Base-by-base conservation (phyloP, 1,140 invertebrate species). In the Meloidogyne exigua region DNA sequence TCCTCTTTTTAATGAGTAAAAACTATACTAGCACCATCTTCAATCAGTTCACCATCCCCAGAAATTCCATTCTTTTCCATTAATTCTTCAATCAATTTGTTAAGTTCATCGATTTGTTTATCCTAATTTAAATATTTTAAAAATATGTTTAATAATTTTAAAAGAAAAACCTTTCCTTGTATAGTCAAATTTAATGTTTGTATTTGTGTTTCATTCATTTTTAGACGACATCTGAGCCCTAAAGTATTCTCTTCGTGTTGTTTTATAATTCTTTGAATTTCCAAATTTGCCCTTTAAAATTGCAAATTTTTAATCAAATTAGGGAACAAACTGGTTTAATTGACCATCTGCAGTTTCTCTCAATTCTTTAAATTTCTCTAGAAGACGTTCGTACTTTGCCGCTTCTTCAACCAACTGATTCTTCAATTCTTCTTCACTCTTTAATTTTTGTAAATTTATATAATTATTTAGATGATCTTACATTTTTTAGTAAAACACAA, bases 201-300 rank as follows among this genome's bases (percentile, higher is more conserved):
- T 21, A 79, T 67, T 79, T 79, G 68, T 26, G 76, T 66, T 21
- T 79, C 76, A 62, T 80, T 79, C 49, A 49, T 79, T 32, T 80
- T 80, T 18, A 79, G 65, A 25, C 77, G 76, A 76, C 75, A 78
- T 66, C 76, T 79, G 25, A 79, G 42, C 0, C 68, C 57, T 2
- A 79, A 39, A 9, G 77, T 79, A 44, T 79, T 79, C 42, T 79
- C 77, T 39, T 79, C 77, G 78, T 79, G 78, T 26, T 79, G 76
- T 65, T 44, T 72, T 23, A 32, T n/a, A 23, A 79, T 69, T 62
- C 76, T 63, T 28, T 79, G 68, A 28, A 79, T 64, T 72, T 79
- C 77, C 39, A 44, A 18, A 62, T 80, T 79, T 63, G 77, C 77
- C 23, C 77, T 79, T 12, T 25, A 4, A 13, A n/a, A n/a, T 81